Evolutionary conservation across 2,888 invertebrate genomes (phyloP), one percentile per base, ranked within the genome.

Genomic region (Aquatica leii): DNA sequence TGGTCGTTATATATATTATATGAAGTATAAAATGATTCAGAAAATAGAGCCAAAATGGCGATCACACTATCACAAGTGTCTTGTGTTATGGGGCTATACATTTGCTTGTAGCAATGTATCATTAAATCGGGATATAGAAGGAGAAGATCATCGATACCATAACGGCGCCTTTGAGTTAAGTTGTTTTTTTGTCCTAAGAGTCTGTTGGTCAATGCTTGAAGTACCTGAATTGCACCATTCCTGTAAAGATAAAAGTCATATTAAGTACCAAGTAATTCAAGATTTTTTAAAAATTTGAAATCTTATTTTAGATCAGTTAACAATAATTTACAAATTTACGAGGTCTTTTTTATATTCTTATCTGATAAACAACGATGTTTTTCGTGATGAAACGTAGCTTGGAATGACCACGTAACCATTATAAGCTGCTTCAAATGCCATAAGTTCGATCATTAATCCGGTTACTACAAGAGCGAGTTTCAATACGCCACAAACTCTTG

Each of bases 31-130:
- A 53, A 53, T 9, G 60, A 57, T 53, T 65, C 65, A 0, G 58
- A 53, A 43, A 65, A 57, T 14, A 65, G 34, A 1, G 60, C 24
- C 34, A 65, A 54, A 54, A 65, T 65, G 5, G 57, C 65, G 15
- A 61, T 60, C 0, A 46, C 49, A 14, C 54, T 65, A 41, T 58
- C 58, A 24, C 18, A 17, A 18, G 24, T 24, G 20, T 40, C 9
- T 46, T 5, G 18, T 4, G 17, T 18, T 20, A 17, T 46, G 9
- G 6, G 5, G 5, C 46, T 20, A 8, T 46, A 46, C 8, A 46
- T 5, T 46, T 17, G 17, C 18, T 18, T 46, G n/a, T 18, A n/a
- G 17, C 15, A 65, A 37, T 48, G 49, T 8, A 35, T 8, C 3
- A 37, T 43, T 24, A 65, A 12, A 46, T 61, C 15, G 17, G 65